Percentiles rank a stretch among this genome's conserved stretches.
phyloP scores from a whole-genome alignment of 2,888 invertebrate genomes.

The Rambutsinella grinnellia region DNA sequence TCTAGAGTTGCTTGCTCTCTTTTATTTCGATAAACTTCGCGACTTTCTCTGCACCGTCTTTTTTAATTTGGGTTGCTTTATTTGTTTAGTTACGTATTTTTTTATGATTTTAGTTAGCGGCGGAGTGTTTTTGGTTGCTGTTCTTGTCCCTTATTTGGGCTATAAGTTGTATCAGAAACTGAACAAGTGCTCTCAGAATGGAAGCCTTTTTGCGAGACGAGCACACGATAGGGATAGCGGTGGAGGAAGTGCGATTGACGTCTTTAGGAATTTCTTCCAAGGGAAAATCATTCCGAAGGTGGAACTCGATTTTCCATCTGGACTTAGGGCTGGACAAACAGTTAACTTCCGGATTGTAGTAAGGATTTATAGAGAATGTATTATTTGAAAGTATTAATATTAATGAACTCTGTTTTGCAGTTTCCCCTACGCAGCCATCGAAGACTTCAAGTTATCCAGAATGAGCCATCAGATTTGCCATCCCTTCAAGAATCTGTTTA shows the following conservation, averaged over 20 bases:
- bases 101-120: slow-evolving; percentile 63
- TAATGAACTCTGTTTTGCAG: slow-evolving; percentile 31
- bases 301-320: slow-evolving; percentile 55
- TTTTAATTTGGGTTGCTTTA: slow-evolving; percentile 48
- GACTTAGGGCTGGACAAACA: slow-evolving; percentile 62
- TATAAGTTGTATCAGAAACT: slow-evolving; percentile 57
- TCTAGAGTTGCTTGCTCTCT: slow-evolving; percentile 47
- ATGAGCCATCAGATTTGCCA: slow-evolving; percentile 41
- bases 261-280: slow-evolving; percentile 51
- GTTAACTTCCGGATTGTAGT: slow-evolving; percentile 61
- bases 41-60: slow-evolving; percentile 42
- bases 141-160: slow-evolving; percentile 55
- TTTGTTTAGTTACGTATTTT: slow-evolving; percentile 59
- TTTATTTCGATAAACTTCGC: slow-evolving; percentile 44
- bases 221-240: not conserved
- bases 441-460: slow-evolving; percentile 47
- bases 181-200: slow-evolving; percentile 40
- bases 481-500: slow-evolving; percentile 48
- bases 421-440: slow-evolving; percentile 52
- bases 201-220: slow-evolving; percentile 25
- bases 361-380: no score
- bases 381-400: not conserved
- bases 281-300: slow-evolving; percentile 54
- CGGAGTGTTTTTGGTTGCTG: slow-evolving; percentile 58
- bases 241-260: slow-evolving; percentile 20